Evolutionary conservation across 2,888 invertebrate genomes (phyloP), one percentile per base, ranked within the genome.

Genomic region (Pyrrhosoma nymphula): DNA sequence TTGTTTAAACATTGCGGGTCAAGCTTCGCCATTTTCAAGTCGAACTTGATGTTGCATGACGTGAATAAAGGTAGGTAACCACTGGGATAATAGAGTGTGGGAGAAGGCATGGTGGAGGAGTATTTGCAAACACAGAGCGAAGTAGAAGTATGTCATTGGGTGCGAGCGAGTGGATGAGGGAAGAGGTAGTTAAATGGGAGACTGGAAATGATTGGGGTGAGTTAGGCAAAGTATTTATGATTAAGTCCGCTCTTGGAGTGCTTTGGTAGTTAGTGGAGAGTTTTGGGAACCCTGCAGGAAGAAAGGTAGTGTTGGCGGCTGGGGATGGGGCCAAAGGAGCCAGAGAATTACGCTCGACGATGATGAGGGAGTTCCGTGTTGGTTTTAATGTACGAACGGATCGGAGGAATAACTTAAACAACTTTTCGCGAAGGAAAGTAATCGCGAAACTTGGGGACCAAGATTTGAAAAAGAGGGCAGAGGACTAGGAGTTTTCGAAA

Each of bases 221-320:
- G 93, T 93, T 93, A 69, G 69, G 69, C 69, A 47, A 93, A 93
- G 93, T 93, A 93, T 69, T 93, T 93, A 93, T 82, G 30, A 35
- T 10, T 14, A 82, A 82, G 82, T 82, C 18, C 35, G 14, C 35
- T 14, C 82, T 30, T 35, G 16, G 82, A 82, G 30, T 75, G n/a
- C 14, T 82, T 18, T 12, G 6, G 30, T 75, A 30, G 30, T n/a
- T n/a, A 20, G 10, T 8, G 2, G 47, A 93, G 69, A 93, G 69
- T 69, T 39, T 55, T 89, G 69, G n/a, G 23, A 6, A 26, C 60
- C 35, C 30, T 0, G 63, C 35, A 47, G 75, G 75, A 93, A 69
- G 18, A 63, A 93, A 69, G 63, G 69, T 18, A 2, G 30, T 6
- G n/a, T 82, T 30, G 82, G 26, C 12, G 69, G 69, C 26, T n/a